Conservation (phyloP, 1,140 invertebrate genomes). For the Rhysida immarginata region DNA sequence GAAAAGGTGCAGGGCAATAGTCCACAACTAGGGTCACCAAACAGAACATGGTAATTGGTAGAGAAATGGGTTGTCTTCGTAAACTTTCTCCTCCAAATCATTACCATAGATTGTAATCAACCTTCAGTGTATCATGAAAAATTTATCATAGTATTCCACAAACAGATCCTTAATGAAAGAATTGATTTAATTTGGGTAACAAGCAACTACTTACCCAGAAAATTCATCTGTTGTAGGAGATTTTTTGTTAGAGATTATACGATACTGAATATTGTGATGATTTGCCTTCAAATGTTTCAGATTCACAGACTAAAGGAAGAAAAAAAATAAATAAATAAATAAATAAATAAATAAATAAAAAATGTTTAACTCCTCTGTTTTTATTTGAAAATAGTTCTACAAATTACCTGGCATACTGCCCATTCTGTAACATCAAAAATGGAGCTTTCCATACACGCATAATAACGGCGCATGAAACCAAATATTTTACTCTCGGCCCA, state of each 20-base stretch:
- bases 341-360: background rate
- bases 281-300: constrained; percentile 46
- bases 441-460: constrained; percentile 87
- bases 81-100: no score
- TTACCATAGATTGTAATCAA: no score
- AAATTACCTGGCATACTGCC: constrained; percentile 68
- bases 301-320: constrained; percentile 24
- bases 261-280: constrained; percentile 78
- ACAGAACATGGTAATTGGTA: no score
- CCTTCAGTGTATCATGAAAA: no score
- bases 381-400: constrained; percentile 45
- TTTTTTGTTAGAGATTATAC: constrained; percentile 46
- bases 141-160: no score
- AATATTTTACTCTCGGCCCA: constrained; percentile 80
- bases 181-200: no score
- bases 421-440: constrained; percentile 91
- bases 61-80: no score
- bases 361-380: constrained; percentile 40
- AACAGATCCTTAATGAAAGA: no score
- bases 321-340: background rate
- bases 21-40: no score
- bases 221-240: no score
- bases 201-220: background rate
- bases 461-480: constrained; percentile 81
- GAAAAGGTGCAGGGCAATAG: no score